Evolutionary conservation across 2,113 vertebrate species (phyloP).

Genomic region (Gallinago paraguaiae): DNA sequence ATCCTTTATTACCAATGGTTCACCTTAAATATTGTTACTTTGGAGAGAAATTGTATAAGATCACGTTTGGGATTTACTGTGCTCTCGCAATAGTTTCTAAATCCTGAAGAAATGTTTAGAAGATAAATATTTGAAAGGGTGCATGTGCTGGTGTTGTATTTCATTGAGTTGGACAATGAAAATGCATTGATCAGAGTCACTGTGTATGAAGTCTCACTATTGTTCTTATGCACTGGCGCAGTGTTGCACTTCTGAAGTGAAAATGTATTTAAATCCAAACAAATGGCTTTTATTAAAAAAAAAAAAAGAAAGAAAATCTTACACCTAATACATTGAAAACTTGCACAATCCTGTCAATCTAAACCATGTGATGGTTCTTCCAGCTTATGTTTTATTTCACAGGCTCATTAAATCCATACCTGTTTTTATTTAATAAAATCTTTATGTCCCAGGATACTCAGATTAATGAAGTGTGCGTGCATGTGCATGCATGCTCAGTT

Average conservation of each 20-base stretch:
- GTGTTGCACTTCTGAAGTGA: background rate
- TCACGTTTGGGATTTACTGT: background rate
- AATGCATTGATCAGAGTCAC: background rate
- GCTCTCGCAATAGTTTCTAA: background rate
- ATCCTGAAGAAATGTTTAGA: background rate
- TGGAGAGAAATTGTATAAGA: background rate
- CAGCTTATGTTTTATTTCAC: conserved; percentile 41
- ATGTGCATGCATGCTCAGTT: background rate
- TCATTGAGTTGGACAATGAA: background rate
- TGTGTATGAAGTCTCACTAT: background rate
- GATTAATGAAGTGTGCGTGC: conserved; percentile 25
- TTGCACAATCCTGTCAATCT: background rate
- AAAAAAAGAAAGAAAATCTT: background rate
- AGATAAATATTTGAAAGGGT: background rate
- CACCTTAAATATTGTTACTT: background rate
- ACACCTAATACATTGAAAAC: conserved; percentile 32
- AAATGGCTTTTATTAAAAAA: conserved; percentile 26
- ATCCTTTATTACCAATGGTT: background rate
- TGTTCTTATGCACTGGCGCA: background rate
- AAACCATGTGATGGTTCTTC: conserved; percentile 51
- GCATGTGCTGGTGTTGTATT: background rate
- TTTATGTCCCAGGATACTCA: background rate
- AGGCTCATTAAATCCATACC: conserved; percentile 22
- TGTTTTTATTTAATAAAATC: conserved; percentile 49
- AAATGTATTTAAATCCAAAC: background rate